Evolutionary conservation across 2,797 vertebrate species (phyloP), one percentile per base, ranked within the genome.

Genomic region (Pseudomugil tenellus): DNA sequence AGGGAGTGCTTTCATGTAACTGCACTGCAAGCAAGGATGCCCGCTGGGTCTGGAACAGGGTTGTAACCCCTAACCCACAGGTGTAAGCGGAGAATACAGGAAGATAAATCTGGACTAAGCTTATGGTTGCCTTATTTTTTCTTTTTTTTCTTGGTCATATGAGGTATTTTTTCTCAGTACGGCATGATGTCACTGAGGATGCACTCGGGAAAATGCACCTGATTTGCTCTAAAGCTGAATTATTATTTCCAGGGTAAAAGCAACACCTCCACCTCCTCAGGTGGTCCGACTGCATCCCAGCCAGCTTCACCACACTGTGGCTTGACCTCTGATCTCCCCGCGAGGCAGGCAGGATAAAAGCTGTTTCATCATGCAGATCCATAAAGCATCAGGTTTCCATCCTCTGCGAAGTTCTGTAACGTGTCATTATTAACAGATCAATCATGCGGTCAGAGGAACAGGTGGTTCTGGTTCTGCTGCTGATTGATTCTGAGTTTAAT

Each of bases 341-440:
- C 19, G 39, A 19, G 39, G 17, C 0, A 17, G 17, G 39, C 39
- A 43, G 37, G 11, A 41, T 16, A 41, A 41, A 37, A 11, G 12
- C 35, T 37, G 35, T 37, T 37, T 74, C 57, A 72, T 32, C 62
- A 58, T 37, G 19, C 6, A 4, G 55, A 77, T 84, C 83, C 51
- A 77, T 87, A 67, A 73, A 67, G 75, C 28, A 6, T 75, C 80
- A 13, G 3, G 17, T 85, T 71, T 75, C 57, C 49, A 2, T 49
- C 14, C 19, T 51, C 28, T 12, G 63, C 66, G 63, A 63, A 29
- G 52, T 13, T 56, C 52, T 54, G 5, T 74, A 59, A 85, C 61
- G 73, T 73, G 65, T 80, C 77, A 77, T 70, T 54, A 78, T 79
- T 8, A 52, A 63, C 51, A 69, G 55, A 70, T 87, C 79, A 66